phyloP scores from a whole-genome alignment of 2,113 vertebrate species.

The Crotalus viridis region DNA sequence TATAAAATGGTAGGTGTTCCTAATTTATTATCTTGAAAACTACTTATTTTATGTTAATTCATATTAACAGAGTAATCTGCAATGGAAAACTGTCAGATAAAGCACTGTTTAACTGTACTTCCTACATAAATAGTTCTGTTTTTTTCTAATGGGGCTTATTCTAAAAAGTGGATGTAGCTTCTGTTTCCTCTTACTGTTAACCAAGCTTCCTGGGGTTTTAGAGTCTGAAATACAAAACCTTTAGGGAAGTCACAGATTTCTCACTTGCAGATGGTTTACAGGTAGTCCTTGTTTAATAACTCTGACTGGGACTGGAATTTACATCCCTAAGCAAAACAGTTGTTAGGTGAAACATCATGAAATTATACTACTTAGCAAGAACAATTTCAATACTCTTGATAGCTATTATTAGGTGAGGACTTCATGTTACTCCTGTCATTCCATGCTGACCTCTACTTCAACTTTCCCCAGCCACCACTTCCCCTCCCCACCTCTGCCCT shows the following conservation, averaged over 20 bases:
- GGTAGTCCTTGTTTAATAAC: background rate
- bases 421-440: background rate
- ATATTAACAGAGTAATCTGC: background rate
- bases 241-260: background rate
- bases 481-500: background rate
- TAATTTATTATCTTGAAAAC: background rate
- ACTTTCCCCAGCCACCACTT: background rate
- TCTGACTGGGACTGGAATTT: background rate
- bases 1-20: background rate
- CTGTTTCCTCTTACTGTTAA: background rate
- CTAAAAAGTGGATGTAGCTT: background rate
- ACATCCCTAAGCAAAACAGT: background rate
- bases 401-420: background rate
- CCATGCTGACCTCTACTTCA: background rate
- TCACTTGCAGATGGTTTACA: background rate
- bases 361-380: background rate
- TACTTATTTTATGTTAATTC: background rate
- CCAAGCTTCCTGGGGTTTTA: too few species aligned
- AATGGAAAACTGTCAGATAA: background rate
- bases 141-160: background rate
- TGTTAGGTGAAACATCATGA: background rate
- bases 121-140: background rate
- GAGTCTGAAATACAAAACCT: background rate
- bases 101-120: background rate
- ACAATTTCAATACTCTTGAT: background rate